Evolutionary conservation across 2,797 vertebrate species (phyloP).

Genomic region (Fundulus diaphanus): DNA sequence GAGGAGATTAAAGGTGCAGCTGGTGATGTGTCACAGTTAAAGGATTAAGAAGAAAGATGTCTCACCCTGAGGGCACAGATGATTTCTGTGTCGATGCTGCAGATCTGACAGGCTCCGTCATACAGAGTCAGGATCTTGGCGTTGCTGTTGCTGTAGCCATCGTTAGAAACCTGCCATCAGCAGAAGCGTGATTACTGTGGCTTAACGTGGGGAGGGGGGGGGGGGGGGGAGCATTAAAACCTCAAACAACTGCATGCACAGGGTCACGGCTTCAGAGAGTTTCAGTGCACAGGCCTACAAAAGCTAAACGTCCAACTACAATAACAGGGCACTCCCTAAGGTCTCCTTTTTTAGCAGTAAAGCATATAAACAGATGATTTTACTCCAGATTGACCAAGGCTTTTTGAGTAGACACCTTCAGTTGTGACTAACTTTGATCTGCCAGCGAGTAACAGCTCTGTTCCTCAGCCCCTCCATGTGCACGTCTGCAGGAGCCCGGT

Average conservation of each 20-base stretch:
- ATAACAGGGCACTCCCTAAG: neutral
- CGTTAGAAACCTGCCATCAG: slow-evolving; percentile 88
- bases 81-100: slow-evolving; percentile 76
- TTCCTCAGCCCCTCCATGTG: slow-evolving; percentile 58
- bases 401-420: neutral
- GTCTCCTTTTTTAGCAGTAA: neutral
- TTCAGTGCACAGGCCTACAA: neutral
- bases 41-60: neutral
- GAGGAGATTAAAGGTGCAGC: slow-evolving; percentile 10
- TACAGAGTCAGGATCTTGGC: slow-evolving; percentile 86
- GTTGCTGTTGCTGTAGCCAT: slow-evolving; percentile 90
- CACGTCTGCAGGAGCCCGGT: slow-evolving; percentile 49
- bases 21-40: neutral
- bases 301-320: neutral
- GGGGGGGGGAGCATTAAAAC: slow-evolving; percentile 14
- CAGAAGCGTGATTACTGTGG: slow-evolving; percentile 25
- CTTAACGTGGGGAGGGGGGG: no score
- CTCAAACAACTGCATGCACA: slow-evolving; percentile 8
- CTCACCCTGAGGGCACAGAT: slow-evolving; percentile 86
- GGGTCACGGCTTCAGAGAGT: neutral
- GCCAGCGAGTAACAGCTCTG: slow-evolving; percentile 84
- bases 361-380: neutral
- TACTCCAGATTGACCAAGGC: neutral
- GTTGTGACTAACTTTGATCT: slow-evolving; percentile 86
- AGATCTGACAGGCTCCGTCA: slow-evolving; percentile 88